Evolutionary conservation across 2,113 vertebrate species (phyloP), one percentile per base, ranked within the genome.

Genomic region (Monopterus albus): DNA sequence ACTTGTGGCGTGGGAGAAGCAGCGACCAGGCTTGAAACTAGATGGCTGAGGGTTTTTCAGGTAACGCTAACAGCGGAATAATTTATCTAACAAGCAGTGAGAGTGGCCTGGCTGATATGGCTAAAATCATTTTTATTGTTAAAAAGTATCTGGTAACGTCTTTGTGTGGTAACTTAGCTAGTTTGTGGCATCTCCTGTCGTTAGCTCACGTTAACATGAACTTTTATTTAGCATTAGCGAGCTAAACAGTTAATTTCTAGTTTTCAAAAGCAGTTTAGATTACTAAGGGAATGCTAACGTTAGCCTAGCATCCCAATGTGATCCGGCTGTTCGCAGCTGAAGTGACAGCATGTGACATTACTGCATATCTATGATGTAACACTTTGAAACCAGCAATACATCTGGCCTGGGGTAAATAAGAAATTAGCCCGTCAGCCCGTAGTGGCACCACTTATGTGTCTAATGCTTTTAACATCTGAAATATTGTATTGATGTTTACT

Each of bases 11-110:
- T 3, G 18, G 25, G 25, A 65, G 57, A 36, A 57, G 28, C 40
- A 49, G 47, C 43, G 60, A 23, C 56, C 53, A 21, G 14, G 59
- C 45, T 36, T 43, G 4, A 43, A 20, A 55, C 40, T 86, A 75
- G 84, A 91, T 91, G 90, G 90, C 90, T 31, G 90, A 90, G 49
- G 89, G 90, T 52, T 82, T 52, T 36, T 84, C 90, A 78, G 90
- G 90, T 90, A 79, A 72, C 15, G 20, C n/a, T n/a, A 8, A 18
- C 42, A 23, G 39, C 11, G 15, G 23, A 66, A 59, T 56, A 23
- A 7, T 15, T 7, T 5, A 3, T 3, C 9, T 8, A 18, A 7
- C 0, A 11, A 9, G 6, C 11, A 23, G 11, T n/a, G 3, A n/a
- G n/a, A n/a, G n/a, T n/a, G n/a, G n/a, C 29, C 29, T 31, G 29